Evolutionary conservation across 1,140 invertebrate genomes (phyloP).

Genomic region (Delia radicum): DNA sequence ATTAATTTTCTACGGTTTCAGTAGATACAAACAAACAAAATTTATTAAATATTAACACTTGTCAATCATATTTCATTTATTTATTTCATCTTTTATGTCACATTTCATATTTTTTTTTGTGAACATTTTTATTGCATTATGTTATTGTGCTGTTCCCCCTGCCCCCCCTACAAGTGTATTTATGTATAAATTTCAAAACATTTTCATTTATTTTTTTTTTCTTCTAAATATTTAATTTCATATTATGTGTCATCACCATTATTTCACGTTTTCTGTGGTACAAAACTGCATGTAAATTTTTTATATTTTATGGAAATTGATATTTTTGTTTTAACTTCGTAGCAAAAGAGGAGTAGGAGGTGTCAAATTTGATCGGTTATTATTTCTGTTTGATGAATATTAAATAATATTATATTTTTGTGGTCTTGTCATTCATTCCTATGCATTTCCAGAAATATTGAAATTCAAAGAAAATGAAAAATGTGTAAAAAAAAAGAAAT

Average conservation of each 20-base stretch:
- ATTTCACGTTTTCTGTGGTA: background rate
- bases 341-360: background rate
- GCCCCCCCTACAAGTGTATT: background rate
- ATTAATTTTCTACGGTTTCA: constrained; percentile 12
- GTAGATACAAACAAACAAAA: background rate
- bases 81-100: background rate
- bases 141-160: background rate
- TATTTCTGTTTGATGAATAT: constrained; percentile 21
- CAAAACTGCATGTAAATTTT: background rate
- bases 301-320: constrained; percentile 2
- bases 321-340: background rate
- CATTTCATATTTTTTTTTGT: background rate
- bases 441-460: background rate
- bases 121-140: background rate
- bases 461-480: background rate
- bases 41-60: constrained; percentile 10
- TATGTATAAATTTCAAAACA: background rate
- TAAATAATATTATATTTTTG: constrained; percentile 10
- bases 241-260: background rate
- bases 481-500: too few relatives aligned
- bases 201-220: background rate
- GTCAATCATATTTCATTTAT: constrained; percentile 10
- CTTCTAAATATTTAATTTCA: background rate
- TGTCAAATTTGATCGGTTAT: constrained; percentile 15
- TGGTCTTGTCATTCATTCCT: constrained; percentile 1